Percentiles rank a stretch among this genome's conserved stretches.
Conservation (phyloP, 1,140 invertebrate genomes). For the Homalodisca vitripennis region DNA sequence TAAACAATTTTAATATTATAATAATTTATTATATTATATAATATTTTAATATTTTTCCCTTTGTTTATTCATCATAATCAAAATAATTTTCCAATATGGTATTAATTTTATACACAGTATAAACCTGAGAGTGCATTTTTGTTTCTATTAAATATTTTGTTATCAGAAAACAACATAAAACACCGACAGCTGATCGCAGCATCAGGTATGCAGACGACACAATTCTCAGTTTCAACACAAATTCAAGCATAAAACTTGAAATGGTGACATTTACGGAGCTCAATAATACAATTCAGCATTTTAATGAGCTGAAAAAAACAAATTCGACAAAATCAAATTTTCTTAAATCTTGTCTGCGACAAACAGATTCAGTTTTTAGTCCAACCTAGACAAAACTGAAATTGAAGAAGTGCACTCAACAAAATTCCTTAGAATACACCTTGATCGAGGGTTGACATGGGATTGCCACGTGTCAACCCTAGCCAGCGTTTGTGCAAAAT, state of each 20-base stretch:
- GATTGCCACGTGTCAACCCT: not conserved
- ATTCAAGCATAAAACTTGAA: not conserved
- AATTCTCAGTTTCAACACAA: not conserved
- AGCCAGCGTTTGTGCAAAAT: not conserved
- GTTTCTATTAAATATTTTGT: too few relatives aligned
- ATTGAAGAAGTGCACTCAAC: not conserved
- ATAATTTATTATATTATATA: too few relatives aligned
- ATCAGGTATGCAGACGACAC: not conserved
- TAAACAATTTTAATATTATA: too few relatives aligned
- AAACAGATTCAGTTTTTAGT: not conserved
- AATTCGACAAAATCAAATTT: not conserved
- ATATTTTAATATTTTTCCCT: too few relatives aligned
- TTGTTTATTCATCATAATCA: too few relatives aligned
- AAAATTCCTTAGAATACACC: not conserved
- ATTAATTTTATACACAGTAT: too few relatives aligned
- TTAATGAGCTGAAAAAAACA: not conserved
- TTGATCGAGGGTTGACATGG: not conserved
- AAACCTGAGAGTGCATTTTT: too few relatives aligned
- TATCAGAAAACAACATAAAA: too few relatives aligned
- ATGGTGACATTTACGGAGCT: not conserved
- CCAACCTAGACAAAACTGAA: not conserved
- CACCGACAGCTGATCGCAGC: not conserved
- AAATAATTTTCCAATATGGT: too few relatives aligned
- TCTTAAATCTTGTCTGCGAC: not conserved
- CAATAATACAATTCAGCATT: not conserved